Evolutionary conservation across 2,797 vertebrate genomes (phyloP).

Genomic region (Tiaroga cobitis): DNA sequence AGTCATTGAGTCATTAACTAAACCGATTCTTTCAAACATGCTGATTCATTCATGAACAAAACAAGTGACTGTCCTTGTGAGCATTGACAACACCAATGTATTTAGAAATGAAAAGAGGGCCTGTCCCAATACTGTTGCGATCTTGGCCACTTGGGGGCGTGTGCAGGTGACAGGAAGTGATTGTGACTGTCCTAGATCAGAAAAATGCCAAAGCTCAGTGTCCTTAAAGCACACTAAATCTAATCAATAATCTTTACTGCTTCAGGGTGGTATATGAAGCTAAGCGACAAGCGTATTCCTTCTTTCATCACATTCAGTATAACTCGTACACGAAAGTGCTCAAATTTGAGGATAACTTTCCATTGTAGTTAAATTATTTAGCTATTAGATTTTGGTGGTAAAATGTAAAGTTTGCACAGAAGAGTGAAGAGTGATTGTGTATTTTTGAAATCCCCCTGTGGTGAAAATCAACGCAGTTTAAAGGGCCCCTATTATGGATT

Average conservation of each 20-base stretch:
- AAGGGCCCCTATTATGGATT: too few relatives aligned
- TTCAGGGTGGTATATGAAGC: not conserved
- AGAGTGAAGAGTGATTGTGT: too few relatives aligned
- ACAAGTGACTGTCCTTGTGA: not conserved
- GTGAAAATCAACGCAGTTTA: too few relatives aligned
- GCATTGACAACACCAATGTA: not conserved
- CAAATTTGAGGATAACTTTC: not conserved
- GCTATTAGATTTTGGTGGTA: too few relatives aligned
- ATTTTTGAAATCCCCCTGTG: too few relatives aligned
- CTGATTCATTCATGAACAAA: not conserved
- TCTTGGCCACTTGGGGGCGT: not conserved
- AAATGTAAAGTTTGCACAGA: too few relatives aligned
- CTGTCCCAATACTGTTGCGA: not conserved
- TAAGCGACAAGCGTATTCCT: not conserved
- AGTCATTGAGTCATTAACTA: not conserved
- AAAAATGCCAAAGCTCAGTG: not conserved
- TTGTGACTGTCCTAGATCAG: not conserved
- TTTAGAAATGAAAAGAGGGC: not conserved
- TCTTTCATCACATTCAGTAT: not conserved
- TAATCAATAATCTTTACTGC: too few relatives aligned
- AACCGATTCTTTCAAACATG: not conserved
- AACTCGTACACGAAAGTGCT: not conserved
- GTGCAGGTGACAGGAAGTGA: not conserved
- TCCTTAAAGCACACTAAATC: not conserved
- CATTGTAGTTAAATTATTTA: not conserved